Base-by-base conservation (phyloP, 2,888 invertebrate genomes). In the Tridacna gigas region DNA sequence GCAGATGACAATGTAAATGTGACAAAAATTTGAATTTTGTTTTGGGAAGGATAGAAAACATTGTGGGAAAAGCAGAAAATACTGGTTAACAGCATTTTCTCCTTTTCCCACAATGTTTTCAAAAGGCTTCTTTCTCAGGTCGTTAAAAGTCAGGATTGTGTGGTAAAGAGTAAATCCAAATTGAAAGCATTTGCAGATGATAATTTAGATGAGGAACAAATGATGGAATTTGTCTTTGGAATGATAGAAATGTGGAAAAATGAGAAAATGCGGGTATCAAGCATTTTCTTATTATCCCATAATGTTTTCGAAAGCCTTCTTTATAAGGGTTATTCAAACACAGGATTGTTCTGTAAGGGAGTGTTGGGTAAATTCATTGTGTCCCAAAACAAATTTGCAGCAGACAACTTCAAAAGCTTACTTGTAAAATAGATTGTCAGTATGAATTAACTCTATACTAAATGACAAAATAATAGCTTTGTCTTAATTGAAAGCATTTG, bases 21-120 rank as follows among this genome's bases (percentile, higher is more conserved):
- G 37, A 37, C 7, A 2, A 37, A 37, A 37, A 37, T 4, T 37
- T 37, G 37, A 37, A 37, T 4, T 4, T 37, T 37, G 37, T 4
- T 37, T 37, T 37, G 37, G 37, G 7, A 56, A 56, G 20, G 20
- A 11, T 73, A n/a, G 48, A 73, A 63, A 63, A 63, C 63, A 63
- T 63, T 63, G 63, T 63, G 63, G 67, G 18, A 37, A 67, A 67
- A 67, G 37, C 2, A 67, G 67, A 67, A 67, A 67, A 28, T 67
- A 37, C 67, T 67, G 13, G 9, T 67, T 18, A 28, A 3, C 18
- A 67, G 67, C 67, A 28, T 20, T 67, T 67, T 67, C 25, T 67
- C n/a, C 67, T 67, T 67, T 67, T 67, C 18, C n/a, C 67, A 5
- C 67, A 28, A 37, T 28, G 15, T 67, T 67, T 67, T 28, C 20